Conservation (phyloP, 1,140 invertebrate species). For the Hyphantria cunea region DNA sequence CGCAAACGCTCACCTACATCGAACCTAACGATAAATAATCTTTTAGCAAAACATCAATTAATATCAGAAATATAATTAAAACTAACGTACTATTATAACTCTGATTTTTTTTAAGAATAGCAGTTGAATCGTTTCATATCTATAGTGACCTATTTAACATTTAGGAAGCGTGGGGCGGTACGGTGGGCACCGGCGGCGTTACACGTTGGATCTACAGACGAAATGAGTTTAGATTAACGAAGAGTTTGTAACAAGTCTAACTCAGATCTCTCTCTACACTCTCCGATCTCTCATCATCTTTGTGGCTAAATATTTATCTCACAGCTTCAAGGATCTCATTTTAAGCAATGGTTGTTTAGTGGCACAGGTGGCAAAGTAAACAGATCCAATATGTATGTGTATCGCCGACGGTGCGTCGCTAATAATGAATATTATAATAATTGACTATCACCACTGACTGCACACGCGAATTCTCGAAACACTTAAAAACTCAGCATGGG, state of each 20-base stretch:
- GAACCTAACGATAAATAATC: constrained; percentile 79
- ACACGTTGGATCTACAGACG: not conserved
- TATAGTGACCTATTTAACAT: constrained; percentile 69
- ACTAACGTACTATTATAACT: constrained; percentile 81
- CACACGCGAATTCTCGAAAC: constrained; percentile 32
- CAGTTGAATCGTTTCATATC: constrained; percentile 64
- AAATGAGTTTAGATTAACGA: too few relatives aligned
- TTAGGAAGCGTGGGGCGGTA: constrained; percentile 56
- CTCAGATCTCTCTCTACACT: too few relatives aligned
- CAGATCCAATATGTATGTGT: constrained; percentile 4
- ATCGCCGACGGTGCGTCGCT: constrained; percentile 38
- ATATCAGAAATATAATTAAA: constrained; percentile 81
- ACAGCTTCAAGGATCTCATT: too few relatives aligned
- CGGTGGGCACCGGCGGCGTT: constrained; percentile 33
- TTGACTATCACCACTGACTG: constrained; percentile 67
- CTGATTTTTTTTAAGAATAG: constrained; percentile 67
- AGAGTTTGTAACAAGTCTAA: too few relatives aligned
- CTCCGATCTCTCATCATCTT: too few relatives aligned
- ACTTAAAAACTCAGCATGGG: constrained; percentile 9
- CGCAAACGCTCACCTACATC: constrained; percentile 49
- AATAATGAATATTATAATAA: constrained; percentile 65
- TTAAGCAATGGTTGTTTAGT: too few relatives aligned
- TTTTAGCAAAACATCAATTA: constrained; percentile 81
- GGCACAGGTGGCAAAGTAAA: too few relatives aligned
- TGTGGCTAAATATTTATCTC: too few relatives aligned